Evolutionary conservation across 2,797 vertebrate genomes (phyloP), one percentile per base, ranked within the genome.

Genomic region (Spondyliosoma cantharus): DNA sequence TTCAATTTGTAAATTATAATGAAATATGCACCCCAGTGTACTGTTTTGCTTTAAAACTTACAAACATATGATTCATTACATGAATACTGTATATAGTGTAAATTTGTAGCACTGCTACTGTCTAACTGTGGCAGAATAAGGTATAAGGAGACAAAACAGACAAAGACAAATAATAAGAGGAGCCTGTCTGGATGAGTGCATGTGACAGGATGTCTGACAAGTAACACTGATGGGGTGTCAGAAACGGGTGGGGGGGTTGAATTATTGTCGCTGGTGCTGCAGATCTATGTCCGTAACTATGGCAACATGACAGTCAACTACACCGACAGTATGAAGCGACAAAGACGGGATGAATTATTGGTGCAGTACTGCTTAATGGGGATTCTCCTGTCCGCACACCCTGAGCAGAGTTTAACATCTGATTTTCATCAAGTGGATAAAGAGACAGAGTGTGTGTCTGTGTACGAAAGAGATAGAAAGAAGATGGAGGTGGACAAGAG

Each of bases 241-340:
- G 64, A 87, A 78, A 83, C 48, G 59, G 61, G 74, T 56, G 69
- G 81, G 69, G 69, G 54, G 68, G 70, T 79, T 77, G 75, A 71
- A 73, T 86, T 73, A 74, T 65, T 61, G 15, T 79, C 14, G 60
- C 56, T 73, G 78, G 27, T 77, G 76, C 84, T 79, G 84, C 75
- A 62, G 65, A 83, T 84, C 81, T 87, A 61, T 76, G 74, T 77
- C 66, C 8, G 73, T 90, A 79, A 90, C 87, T 87, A 90, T 91
- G 82, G 86, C 81, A 90, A 92, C 86, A 80, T 87, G 81, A 87
- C 77, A 82, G 65, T 87, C 77, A 89, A 85, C 83, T 87, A 92
- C 83, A 91, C 81, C 46, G 63, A 96, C 93, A 95, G 93, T 92
- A 92, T 91, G 93, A 92, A 94, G 94, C 91, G 87, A 96, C 89